phyloP scores from a whole-genome alignment of 2,113 vertebrate species.

The Callochromis pleurospilus region DNA sequence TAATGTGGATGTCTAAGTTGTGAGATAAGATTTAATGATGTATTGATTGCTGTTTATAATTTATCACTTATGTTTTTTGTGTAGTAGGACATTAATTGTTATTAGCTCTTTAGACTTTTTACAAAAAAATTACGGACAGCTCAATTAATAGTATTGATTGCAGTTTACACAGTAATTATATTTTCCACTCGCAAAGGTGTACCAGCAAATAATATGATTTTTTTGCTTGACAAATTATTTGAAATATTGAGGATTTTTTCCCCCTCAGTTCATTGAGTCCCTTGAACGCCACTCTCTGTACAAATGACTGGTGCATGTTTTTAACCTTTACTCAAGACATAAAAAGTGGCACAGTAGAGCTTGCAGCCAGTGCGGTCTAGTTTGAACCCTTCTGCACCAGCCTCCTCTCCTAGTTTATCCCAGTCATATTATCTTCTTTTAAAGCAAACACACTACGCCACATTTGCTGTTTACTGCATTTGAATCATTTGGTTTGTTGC shows the following conservation, averaged over 20 bases:
- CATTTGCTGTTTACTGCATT: neutral
- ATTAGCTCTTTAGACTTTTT: neutral
- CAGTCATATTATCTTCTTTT: constrained; percentile 28
- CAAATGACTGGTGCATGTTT: neutral
- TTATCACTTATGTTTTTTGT: neutral
- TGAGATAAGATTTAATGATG: neutral
- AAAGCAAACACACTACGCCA: constrained; percentile 4
- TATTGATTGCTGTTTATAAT: neutral
- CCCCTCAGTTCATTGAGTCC: neutral
- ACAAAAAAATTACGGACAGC: neutral
- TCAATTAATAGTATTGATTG: neutral
- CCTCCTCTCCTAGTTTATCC: neutral
- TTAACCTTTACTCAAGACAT: neutral
- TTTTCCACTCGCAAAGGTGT: neutral
- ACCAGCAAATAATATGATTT: neutral
- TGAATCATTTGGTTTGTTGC: neutral
- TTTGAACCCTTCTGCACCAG: neutral
- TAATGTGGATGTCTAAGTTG: too few species aligned
- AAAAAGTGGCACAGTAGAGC: neutral
- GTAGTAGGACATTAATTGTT: neutral
- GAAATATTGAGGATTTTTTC: neutral
- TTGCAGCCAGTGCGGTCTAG: neutral
- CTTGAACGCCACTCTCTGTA: neutral
- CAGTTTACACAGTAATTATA: neutral
- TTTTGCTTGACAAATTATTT: neutral